A percentile compares a stretch with the other conserved stretches of the same genome.
phyloP scores from a whole-genome alignment of 2,888 invertebrate genomes.

The Eilema caniola region DNA sequence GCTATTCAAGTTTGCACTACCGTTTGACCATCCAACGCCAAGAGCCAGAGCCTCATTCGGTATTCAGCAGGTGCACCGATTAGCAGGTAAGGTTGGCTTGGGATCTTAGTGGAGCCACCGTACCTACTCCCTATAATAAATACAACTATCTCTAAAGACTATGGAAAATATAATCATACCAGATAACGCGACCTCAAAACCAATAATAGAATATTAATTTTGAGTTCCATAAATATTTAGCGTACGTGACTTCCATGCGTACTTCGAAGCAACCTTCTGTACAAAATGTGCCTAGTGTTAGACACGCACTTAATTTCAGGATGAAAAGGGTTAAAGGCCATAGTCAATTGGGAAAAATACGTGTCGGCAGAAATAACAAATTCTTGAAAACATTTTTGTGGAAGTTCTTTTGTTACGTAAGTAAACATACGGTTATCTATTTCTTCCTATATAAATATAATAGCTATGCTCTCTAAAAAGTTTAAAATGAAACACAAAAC shows the following conservation, averaged over 20 bases:
- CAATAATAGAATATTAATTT: background rate
- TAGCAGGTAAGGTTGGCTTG: no score
- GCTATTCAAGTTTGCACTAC: no score
- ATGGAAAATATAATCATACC: no score
- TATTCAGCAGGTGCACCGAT: no score
- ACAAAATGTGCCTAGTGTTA: background rate
- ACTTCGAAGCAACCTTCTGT: background rate
- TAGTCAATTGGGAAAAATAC: conserved; percentile 7
- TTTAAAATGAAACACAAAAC: no score
- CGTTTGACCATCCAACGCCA: no score
- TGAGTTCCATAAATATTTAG: background rate
- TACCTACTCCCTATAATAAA: no score
- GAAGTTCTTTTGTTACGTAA: conserved; percentile 4
- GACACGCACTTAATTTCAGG: background rate
- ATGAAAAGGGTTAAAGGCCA: conserved; percentile 3
- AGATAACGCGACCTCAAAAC: background rate
- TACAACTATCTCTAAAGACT: background rate
- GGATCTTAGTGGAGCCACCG: no score
- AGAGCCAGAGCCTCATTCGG: no score
- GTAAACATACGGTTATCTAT: background rate
- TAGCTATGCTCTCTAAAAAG: no score
- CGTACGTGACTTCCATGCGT: background rate
- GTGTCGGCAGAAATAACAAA: background rate
- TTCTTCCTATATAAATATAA: background rate
- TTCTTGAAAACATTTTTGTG: background rate